phyloP scores from a whole-genome alignment of 2,113 vertebrate genomes.

The Trogon surrucura region DNA sequence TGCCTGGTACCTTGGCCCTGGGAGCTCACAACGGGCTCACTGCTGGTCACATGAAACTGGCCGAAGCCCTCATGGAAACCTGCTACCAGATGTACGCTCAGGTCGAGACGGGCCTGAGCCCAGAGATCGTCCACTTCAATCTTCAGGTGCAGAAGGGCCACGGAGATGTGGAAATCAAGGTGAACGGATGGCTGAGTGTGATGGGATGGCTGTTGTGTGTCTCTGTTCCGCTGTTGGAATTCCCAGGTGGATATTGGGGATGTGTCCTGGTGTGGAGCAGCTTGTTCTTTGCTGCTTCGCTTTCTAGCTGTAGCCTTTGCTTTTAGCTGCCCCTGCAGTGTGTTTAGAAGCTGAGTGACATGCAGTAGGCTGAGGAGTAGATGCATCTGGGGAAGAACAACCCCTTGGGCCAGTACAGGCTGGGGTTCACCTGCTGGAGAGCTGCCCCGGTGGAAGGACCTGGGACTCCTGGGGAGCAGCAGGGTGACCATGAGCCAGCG shows the following conservation, averaged over 20 bases:
- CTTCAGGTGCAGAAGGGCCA: conserved; percentile 70
- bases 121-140: conserved; percentile 94
- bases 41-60: conserved; percentile 91
- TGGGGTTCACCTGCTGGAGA: too few relatives aligned
- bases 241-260: neutral
- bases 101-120: conserved; percentile 94
- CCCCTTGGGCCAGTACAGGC: too few relatives aligned
- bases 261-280: neutral
- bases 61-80: conserved; percentile 89
- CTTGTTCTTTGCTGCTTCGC: neutral
- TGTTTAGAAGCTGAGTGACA: neutral
- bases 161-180: conserved; percentile 89
- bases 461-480: too few relatives aligned
- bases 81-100: conserved; percentile 97
- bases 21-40: conserved; percentile 89
- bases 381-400: neutral
- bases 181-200: conserved; percentile 24
- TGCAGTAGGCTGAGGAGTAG: neutral
- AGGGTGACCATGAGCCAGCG: too few relatives aligned
- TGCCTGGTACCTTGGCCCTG: conserved; percentile 91
- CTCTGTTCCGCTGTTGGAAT: neutral
- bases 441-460: too few relatives aligned
- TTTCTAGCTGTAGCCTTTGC: neutral
- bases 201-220: neutral
- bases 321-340: neutral